These are phyloP conservation scores for Formicarius rufipectus DNA, from an alignment of 2,113 vertebrate genomes.

Conservation along the genomic window DNA sequence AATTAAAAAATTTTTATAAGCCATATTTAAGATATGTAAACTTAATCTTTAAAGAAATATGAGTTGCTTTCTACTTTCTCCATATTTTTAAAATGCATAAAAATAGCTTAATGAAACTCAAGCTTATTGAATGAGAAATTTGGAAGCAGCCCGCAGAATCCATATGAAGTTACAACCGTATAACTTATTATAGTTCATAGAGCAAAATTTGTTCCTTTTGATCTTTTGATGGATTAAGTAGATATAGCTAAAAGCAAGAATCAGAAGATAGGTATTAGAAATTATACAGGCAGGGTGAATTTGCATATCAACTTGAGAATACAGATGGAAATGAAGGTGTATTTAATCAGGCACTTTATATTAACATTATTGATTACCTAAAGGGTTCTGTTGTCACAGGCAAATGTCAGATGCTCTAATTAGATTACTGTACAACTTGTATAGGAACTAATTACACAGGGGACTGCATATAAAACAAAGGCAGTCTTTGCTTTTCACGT, in stretches of 20 bases:
- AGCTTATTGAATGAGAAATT: neutral
- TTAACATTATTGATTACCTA: conserved; percentile 71
- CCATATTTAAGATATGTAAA: neutral
- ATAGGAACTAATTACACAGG: conserved; percentile 14
- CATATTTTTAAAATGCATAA: neutral
- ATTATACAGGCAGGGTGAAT: conserved; percentile 10
- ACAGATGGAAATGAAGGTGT: conserved; percentile 41
- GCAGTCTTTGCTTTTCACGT: neutral
- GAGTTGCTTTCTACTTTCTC: neutral
- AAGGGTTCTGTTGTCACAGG: conserved; percentile 44
- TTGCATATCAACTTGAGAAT: conserved; percentile 50
- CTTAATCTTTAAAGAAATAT: neutral
- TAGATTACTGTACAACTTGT: conserved; percentile 51
- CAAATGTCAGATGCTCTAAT: conserved; percentile 64
- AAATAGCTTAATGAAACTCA: neutral
- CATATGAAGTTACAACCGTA: neutral
- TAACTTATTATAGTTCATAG: neutral
- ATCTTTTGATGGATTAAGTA: neutral
- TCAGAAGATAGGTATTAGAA: neutral
- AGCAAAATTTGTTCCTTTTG: neutral
- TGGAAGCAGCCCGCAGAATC: neutral
- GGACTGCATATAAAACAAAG: conserved; percentile 9
- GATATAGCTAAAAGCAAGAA: neutral
- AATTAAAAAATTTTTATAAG: neutral
- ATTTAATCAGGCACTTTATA: conserved; percentile 60